Evolutionary conservation across 30 jellyfish, hydroid and myxozoan species (phyloP), one percentile per base, ranked within the genome.

Genomic region (Aurelia coerulea): DNA sequence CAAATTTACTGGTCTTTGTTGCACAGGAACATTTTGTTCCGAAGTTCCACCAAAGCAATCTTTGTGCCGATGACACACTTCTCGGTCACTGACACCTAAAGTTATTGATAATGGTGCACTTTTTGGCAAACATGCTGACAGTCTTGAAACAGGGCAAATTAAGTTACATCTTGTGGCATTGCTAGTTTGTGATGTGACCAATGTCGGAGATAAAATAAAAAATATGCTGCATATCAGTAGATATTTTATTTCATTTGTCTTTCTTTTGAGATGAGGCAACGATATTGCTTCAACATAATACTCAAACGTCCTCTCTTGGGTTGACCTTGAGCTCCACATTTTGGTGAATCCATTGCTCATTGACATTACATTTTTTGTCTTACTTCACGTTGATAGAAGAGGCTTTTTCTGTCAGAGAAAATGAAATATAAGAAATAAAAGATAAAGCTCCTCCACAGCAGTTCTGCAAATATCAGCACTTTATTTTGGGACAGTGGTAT

Each of bases 1-100:
- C 34, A 83, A 12, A 71, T 71, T 83, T 41, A 83, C 34, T 31
- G 92, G 92, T 66, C 75, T 83, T 62, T 83, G 92, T 56, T 83
- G 92, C 52, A 83, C 92, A 8, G 73, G 86, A 15, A 64, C 69
- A 15, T 10, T 41, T 52, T 71, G 79, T 5, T 42, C 68, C 4
- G 84, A 81, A 41, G 54, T 14, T 9, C 78, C 81, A 17, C 91
- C 91, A 81, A 49, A 68, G 64, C 91, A 81, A 41, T 81, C 84
- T 68, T 37, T 81, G 52, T 42, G 42, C n/a, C 41, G 46, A 60
- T 83, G 92, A 49, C 86, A 83, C 19, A 83, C 92, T 31, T 67
- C 79, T 18, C 77, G 32, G 60, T 71, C 79, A 50, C 71, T 70
- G 66, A 83, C 80, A n/a, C 92, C 92, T 46, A 83, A 42, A 32